Evolutionary conservation across 2,113 vertebrate genomes (phyloP).

Genomic region (Neolamprologus brichardi): DNA sequence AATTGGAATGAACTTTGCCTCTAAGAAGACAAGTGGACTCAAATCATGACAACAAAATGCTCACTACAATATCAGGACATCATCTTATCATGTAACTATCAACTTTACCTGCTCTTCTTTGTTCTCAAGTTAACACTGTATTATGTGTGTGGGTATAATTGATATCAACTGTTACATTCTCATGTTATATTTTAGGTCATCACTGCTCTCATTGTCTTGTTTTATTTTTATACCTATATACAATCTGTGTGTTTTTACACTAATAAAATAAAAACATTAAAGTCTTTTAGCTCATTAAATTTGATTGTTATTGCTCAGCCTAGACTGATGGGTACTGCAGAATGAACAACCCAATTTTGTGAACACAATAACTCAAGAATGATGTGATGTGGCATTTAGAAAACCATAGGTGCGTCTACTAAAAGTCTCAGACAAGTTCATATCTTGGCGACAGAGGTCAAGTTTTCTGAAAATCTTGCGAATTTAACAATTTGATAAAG

Average conservation of each 20-base stretch:
- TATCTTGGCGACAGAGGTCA: background rate
- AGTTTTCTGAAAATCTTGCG: background rate
- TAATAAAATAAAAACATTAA: background rate
- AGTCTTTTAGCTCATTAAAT: background rate
- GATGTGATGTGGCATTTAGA: background rate
- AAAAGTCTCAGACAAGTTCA: background rate
- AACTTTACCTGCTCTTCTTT: background rate
- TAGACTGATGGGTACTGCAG: background rate
- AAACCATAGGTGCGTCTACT: background rate
- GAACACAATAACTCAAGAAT: background rate
- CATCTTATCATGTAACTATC: background rate
- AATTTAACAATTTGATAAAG: background rate
- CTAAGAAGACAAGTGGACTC: background rate
- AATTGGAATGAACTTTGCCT: background rate
- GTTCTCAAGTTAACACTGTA: background rate
- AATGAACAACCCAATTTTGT: background rate
- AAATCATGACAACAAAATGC: background rate
- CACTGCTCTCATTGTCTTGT: background rate
- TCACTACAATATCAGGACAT: background rate
- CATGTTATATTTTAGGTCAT: background rate
- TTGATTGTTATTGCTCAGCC: background rate
- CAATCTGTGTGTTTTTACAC: background rate
- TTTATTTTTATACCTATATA: background rate
- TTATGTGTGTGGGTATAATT: background rate
- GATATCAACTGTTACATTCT: background rate